Evolutionary conservation across 2,797 vertebrate species (phyloP), one percentile per base, ranked within the genome.

Genomic region (Gephyroberyx darwinii): DNA sequence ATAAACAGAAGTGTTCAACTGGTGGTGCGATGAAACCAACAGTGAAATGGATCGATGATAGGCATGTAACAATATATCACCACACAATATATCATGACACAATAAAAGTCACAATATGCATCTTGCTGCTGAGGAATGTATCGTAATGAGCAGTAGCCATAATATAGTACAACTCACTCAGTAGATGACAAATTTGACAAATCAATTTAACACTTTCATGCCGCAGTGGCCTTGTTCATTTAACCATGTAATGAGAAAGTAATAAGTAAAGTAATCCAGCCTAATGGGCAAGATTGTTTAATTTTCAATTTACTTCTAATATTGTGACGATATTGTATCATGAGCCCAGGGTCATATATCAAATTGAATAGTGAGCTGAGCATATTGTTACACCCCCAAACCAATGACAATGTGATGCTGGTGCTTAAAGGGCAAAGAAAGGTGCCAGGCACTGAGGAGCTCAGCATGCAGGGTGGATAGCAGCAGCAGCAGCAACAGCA

Each of bases 401-500:
- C 43, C 73, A 65, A 19, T 58, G 74, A 73, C 52, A 79, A 71
- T 65, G 78, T 47, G 22, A 48, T 61, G 56, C 74, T 71, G 78
- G 73, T 74, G 76, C 45, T 62, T 62, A 79, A 75, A 68, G 74
- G 87, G 89, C 86, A 82, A 86, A 92, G 78, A 88, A 91, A 92
- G 92, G 93, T 87, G 87, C 82, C 83, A 87, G 85, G 78, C 93
- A 95, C 93, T 90, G 94, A 90, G 86, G 85, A 94, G 94, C 94
- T 84, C 89, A 94, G 93, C 94, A 94, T 93, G 93, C 94, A 93
- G 93, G 93, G 74, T 77, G 88, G 94, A 94, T 60, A 74, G 78
- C 55, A 63, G 91, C 91, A 71, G 93, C 92, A 91, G 84, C 89
- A 85, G 91, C 90, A 85, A 93, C 82, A 66, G 75, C 75, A 54